Conservation (phyloP, 2,888 invertebrate genomes). For the Polyommatus icarus region DNA sequence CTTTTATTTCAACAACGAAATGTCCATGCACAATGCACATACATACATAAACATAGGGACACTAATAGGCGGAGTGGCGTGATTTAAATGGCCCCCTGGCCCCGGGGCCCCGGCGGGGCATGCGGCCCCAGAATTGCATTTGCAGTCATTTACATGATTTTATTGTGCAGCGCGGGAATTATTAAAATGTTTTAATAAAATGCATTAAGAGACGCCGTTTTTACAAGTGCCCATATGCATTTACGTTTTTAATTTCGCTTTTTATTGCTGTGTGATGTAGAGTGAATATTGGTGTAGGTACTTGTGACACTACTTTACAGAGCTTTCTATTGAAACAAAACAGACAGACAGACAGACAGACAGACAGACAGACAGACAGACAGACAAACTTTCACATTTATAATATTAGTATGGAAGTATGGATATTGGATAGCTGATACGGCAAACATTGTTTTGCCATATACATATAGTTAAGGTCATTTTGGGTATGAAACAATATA, state of each 20-base stretch:
- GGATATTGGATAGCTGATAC: too few relatives aligned
- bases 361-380: too few relatives aligned
- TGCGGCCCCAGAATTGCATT: constrained; percentile 34
- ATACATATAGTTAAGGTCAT: too few relatives aligned
- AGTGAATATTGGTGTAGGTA: too few relatives aligned
- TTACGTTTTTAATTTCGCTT: constrained; percentile 21
- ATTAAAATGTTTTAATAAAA: constrained; percentile 40
- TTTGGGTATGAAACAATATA: too few relatives aligned
- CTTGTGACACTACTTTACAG: too few relatives aligned
- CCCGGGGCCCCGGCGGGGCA: constrained; percentile 32
- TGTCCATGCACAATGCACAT: not conserved
- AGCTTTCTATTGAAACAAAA: too few relatives aligned
- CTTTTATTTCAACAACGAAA: not conserved
- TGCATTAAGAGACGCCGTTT: constrained; percentile 33
- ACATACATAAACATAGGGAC: constrained; percentile 28
- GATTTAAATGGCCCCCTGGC: constrained; percentile 49
- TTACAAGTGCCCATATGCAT: not conserved
- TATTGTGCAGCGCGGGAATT: constrained; percentile 36
- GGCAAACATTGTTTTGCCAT: too few relatives aligned
- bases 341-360: too few relatives aligned
- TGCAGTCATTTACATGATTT: constrained; percentile 18
- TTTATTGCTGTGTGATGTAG: not conserved
- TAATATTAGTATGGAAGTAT: too few relatives aligned
- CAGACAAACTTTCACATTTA: too few relatives aligned
- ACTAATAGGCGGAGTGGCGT: constrained; percentile 53